Evolutionary conservation across 2,888 invertebrate genomes (phyloP), one percentile per base, ranked within the genome.

Genomic region (Apodemia hepburni): DNA sequence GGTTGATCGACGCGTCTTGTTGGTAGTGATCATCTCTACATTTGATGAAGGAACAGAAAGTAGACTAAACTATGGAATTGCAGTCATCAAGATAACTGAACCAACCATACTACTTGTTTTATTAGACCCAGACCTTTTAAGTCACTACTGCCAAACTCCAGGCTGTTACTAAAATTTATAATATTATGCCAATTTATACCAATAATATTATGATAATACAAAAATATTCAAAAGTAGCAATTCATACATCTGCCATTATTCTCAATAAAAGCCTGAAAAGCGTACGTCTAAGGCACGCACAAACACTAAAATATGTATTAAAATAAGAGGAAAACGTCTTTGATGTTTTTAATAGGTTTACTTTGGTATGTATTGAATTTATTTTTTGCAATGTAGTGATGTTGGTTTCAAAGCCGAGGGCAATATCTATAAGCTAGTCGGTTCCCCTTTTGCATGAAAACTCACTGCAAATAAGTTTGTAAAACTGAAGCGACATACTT

Each of bases 351-450:
- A 47, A 22, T 22, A 54, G 51, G 51, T 54, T 54, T 54, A 54
- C 51, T 54, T 22, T 54, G 51, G 51, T 54, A 18, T 27, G 22
- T 54, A 54, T 54, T 54, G 51, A 54, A 54, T 54, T 47, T 54
- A 54, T 54, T 54, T 54, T 54, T 54, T 54, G 51, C 51, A 22
- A 22, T 51, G 22, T 51, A 51, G 51, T 51, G 51, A 51, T 27
- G 51, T 51, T 22, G 22, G 51, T 51, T 51, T 51, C 51, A 51
- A 51, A 51, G 51, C 51, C 51, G 51, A 51, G 51, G 51, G 51
- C 22, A 51, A 51, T 51, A 51, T 51, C 51, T 51, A 51, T 51
- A 51, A 51, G 51, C 51, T 51, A 51, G 51, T 22, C 51, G 11
- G 22, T 51, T 51, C 51, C 51, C 51, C 22, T 51, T 51, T 51